Base-by-base conservation (phyloP, 2,888 invertebrate genomes). In the Coenonympha arcania region DNA sequence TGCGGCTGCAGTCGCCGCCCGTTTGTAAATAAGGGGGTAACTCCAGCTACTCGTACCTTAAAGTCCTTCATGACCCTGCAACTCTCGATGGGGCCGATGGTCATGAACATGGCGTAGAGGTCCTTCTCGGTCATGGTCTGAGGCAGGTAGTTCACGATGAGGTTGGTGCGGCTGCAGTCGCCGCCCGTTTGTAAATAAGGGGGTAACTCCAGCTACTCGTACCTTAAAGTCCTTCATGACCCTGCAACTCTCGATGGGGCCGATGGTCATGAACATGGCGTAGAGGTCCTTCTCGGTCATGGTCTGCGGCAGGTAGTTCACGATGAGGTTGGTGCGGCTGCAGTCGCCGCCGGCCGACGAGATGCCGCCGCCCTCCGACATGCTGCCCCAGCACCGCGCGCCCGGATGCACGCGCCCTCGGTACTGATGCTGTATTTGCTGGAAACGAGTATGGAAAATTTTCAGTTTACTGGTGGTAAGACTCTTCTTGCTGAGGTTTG, bases 141-240 rank as follows among this genome's bases (percentile, higher is more conserved):
- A 22, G 98, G 97, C 66, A 98, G 89, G 80, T 97, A 98, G 88
- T 98, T 98, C 69, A 98, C 93, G 63, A 98, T 98, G 22, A 98
- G 89, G 87, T 97, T 97, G 50, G 95, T 95, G 64, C 87, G 88
- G 55, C 79, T 65, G 28, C 69, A 68, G 69, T 88, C 88, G 28
- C 84, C 82, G 8, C 3, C n/a, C 6, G n/a, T 9, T 26, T 26
- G 9, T 3, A 6, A 1, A 3, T 3, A 26, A 26, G 26, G 9
- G 9, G 6, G 9, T 3, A 3, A 26, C 26, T n/a, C 26, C 26
- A 8, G 9, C 26, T 9, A n/a, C 13, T 6, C 30, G 15, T 37
- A 93, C 93, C 90, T 93, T 93, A 76, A 91, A 92, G 73, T 95
- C 95, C 79, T 93, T 92, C 95, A 95, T 95, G 64, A 98, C 94